These are phyloP conservation scores for Dinothrombium tinctorium DNA, from an alignment of 1,140 invertebrate species.

Conservation along the genomic window DNA sequence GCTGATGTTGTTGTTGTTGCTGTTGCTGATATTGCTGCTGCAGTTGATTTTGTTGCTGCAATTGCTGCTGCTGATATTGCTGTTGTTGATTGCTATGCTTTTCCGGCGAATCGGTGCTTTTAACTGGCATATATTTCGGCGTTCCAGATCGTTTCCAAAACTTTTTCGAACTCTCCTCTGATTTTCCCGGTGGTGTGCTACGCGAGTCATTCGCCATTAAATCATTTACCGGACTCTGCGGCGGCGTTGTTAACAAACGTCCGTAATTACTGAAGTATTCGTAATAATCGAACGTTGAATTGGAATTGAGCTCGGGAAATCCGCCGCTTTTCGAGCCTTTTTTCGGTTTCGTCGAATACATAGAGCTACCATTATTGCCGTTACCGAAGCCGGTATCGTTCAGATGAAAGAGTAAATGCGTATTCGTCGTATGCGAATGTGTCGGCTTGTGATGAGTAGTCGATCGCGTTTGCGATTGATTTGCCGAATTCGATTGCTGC, in stretches of 20 bases:
- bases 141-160: conserved; percentile 2
- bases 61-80: neutral
- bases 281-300: conserved; percentile 9
- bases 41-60: neutral
- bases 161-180: neutral
- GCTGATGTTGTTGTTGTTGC: no score
- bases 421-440: neutral
- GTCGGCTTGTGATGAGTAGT: neutral
- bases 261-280: conserved; percentile 18
- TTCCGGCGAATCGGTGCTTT: neutral
- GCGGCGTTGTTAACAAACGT: conserved; percentile 8
- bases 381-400: neutral
- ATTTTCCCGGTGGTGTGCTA: neutral
- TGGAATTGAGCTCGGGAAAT: neutral
- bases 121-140: neutral
- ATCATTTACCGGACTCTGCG: neutral
- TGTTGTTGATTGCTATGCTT: neutral
- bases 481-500: neutral
- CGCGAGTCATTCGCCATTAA: neutral
- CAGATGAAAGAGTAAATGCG: neutral
- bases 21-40: neutral
- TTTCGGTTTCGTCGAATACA: neutral
- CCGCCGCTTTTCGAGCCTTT: neutral
- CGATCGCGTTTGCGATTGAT: neutral
- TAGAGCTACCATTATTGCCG: neutral